These are phyloP conservation scores for Subacronicta megacephala DNA, from an alignment of 2,888 invertebrate genomes.

Conservation along the genomic window DNA sequence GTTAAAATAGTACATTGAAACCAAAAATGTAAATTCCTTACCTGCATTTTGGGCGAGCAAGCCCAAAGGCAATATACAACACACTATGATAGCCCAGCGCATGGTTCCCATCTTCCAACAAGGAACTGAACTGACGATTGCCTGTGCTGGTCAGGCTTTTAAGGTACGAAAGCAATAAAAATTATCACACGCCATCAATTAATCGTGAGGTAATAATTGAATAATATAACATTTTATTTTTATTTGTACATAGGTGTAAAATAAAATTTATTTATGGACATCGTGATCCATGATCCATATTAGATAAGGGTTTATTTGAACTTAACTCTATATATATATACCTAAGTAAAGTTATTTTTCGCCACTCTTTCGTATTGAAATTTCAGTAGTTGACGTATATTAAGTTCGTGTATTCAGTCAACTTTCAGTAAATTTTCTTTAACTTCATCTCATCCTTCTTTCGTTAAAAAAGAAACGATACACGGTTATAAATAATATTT, in stretches of 20 bases:
- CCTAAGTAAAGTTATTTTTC: not conserved
- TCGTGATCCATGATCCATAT: constrained; percentile 41
- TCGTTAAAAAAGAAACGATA: too few relatives aligned
- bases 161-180: constrained; percentile 53
- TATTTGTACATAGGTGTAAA: constrained; percentile 7
- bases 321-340: not conserved
- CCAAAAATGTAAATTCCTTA: constrained; percentile 14
- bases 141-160: constrained; percentile 23
- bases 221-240: constrained; percentile 13
- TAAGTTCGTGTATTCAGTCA: too few relatives aligned
- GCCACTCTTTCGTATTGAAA: not conserved
- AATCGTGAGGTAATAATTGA: constrained; percentile 49
- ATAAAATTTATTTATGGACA: constrained; percentile 13
- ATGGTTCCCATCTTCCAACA: constrained; percentile 45
- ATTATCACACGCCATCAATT: constrained; percentile 5
- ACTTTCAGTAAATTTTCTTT: too few relatives aligned
- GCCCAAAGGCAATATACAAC: constrained; percentile 48
- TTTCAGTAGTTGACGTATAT: too few relatives aligned
- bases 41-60: constrained; percentile 23
- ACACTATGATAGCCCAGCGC: constrained; percentile 38
- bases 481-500: too few relatives aligned
- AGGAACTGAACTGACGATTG: constrained; percentile 41
- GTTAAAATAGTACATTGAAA: not conserved
- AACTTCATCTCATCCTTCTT: too few relatives aligned
- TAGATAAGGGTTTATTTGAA: constrained; percentile 11